Percentiles rank a stretch among this genome's conserved stretches.
phyloP scores from a whole-genome alignment of 2,888 invertebrate genomes.

The Drosophila subquinaria region DNA sequence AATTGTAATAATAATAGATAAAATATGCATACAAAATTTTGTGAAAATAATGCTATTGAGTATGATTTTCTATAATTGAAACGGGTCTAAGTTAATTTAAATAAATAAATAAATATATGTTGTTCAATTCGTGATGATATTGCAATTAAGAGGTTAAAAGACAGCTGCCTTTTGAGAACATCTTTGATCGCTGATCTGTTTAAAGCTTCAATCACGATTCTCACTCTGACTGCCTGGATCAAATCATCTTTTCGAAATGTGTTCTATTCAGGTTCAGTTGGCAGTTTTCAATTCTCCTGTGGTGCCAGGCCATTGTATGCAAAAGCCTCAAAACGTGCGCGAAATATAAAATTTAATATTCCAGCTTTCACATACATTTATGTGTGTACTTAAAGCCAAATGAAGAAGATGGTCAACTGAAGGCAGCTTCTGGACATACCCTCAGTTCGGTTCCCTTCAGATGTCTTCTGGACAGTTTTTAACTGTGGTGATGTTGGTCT shows the following conservation, averaged over 20 bases:
- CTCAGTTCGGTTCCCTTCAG: not conserved
- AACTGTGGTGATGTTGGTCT: constrained; percentile 20
- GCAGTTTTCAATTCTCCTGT: constrained; percentile 9
- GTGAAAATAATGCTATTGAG: not conserved
- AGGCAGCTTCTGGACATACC: constrained; percentile 30
- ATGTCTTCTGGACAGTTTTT: constrained; percentile 7
- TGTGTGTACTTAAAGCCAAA: constrained; percentile 38
- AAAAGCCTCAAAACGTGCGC: constrained; percentile 70
- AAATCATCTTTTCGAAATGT: constrained; percentile 51
- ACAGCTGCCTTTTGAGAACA: constrained; percentile 25
- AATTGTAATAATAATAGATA: no score
- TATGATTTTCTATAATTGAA: not conserved
- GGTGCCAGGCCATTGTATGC: constrained; percentile 61
- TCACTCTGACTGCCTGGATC: constrained; percentile 31
- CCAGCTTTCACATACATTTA: constrained; percentile 37
- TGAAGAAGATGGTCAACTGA: constrained; percentile 23
- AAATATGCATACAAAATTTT: no score
- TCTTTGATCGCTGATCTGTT: constrained; percentile 43
- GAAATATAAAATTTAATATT: constrained; percentile 79
- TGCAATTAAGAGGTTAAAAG: constrained; percentile 42
- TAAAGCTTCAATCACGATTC: constrained; percentile 66
- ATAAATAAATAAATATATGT: constrained; percentile 26
- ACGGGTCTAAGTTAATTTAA: constrained; percentile 15
- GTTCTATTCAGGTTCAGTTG: constrained; percentile 28
- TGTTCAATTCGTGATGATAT: constrained; percentile 34